Percentiles rank a stretch among this genome's conserved stretches.
Conservation (phyloP, 2,797 vertebrate species). For the Microtus agrestis region DNA sequence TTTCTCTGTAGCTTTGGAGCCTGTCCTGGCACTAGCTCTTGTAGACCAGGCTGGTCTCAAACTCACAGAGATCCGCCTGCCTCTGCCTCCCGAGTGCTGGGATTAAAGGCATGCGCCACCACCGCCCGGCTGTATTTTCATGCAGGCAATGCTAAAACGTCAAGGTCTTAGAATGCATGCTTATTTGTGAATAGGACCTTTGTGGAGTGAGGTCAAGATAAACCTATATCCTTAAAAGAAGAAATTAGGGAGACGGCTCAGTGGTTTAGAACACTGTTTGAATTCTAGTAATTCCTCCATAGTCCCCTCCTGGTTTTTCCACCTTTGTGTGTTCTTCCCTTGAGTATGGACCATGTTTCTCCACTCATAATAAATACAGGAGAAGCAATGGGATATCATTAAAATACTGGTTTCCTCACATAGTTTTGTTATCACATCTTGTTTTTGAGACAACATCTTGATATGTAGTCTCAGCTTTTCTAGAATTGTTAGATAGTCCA, state of each 20-base stretch:
- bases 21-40: no score
- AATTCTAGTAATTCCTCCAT: background rate
- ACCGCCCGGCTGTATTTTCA: background rate
- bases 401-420: constrained; percentile 7
- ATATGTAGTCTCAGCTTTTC: background rate
- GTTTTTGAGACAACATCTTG: background rate
- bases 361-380: background rate
- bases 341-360: background rate
- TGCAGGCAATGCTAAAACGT: background rate
- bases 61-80: no score
- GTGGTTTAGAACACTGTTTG: background rate
- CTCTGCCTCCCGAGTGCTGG: no score
- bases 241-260: background rate
- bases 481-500: background rate
- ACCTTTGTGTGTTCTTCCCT: background rate
- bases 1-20: no score
- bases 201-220: background rate
- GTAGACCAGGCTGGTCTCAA: no score
- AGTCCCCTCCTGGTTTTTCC: background rate
- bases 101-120: no score
- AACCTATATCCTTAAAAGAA: constrained; percentile 21
- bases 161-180: background rate
- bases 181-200: background rate
- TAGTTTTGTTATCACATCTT: background rate
- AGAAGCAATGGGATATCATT: background rate